Evolutionary conservation across 2,113 vertebrate species (phyloP).

Genomic region (Entomyzon cyanotis): DNA sequence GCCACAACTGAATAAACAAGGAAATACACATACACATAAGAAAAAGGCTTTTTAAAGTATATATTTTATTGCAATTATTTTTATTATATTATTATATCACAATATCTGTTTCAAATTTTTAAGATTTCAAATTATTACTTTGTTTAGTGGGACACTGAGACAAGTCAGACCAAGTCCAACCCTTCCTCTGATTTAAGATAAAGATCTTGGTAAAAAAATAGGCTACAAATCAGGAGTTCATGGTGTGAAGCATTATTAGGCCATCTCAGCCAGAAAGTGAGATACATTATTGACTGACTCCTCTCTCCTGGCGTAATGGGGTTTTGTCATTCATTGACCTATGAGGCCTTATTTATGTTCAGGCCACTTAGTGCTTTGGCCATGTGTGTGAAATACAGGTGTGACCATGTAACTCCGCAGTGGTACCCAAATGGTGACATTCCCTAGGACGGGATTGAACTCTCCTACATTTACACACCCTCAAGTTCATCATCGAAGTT

Average conservation of each 20-base stretch:
- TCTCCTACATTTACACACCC: background rate
- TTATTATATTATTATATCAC: background rate
- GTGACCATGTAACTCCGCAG: background rate
- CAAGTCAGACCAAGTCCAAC: background rate
- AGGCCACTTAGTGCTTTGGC: background rate
- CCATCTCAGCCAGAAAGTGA: background rate
- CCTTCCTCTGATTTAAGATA: background rate
- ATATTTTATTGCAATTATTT: background rate
- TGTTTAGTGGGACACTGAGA: background rate
- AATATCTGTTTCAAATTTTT: background rate
- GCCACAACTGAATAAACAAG: background rate
- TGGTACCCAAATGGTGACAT: background rate
- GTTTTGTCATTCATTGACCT: background rate
- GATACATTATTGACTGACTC: constrained; percentile 34
- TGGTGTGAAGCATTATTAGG: background rate
- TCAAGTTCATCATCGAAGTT: background rate
- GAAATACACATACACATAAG: background rate
- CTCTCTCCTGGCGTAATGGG: background rate
- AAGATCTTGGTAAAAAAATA: background rate
- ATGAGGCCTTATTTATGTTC: background rate
- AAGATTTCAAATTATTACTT: background rate
- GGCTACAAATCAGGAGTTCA: background rate
- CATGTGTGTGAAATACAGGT: background rate
- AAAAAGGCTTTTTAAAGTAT: background rate
- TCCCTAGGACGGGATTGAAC: background rate